phyloP scores from a whole-genome alignment of 2,113 vertebrate species.

The Scopus umbretta region DNA sequence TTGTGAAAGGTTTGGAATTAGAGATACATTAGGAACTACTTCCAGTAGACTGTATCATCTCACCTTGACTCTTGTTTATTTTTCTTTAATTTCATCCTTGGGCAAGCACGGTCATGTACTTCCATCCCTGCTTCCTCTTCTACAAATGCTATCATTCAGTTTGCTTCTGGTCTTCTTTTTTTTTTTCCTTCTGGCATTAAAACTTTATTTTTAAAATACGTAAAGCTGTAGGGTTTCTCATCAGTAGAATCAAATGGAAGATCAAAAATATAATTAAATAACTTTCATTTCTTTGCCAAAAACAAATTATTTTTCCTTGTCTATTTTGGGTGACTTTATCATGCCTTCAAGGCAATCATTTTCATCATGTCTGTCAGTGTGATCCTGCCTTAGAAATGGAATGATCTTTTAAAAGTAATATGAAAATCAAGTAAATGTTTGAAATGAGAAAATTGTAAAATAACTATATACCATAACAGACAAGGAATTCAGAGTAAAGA shows the following conservation, averaged over 20 bases:
- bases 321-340: constrained; percentile 27
- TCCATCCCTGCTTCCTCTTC: background rate
- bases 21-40: background rate
- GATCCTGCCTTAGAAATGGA: background rate
- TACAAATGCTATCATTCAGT: background rate
- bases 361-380: background rate
- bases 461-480: background rate
- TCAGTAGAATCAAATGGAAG: constrained; percentile 1
- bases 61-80: background rate
- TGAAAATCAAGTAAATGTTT: background rate
- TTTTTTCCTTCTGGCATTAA: background rate
- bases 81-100: background rate
- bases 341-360: background rate
- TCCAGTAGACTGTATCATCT: background rate
- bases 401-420: background rate
- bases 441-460: background rate
- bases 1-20: background rate
- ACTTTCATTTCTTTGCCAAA: constrained; percentile 22
- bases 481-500: background rate
- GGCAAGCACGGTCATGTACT: background rate
- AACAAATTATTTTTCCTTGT: constrained; percentile 46
- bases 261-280: constrained; percentile 27
- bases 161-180: background rate
- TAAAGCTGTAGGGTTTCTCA: constrained; percentile 15
- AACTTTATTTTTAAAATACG: background rate